Evolutionary conservation across 2,888 invertebrate genomes (phyloP).

Genomic region (Argyra leucocephala): DNA sequence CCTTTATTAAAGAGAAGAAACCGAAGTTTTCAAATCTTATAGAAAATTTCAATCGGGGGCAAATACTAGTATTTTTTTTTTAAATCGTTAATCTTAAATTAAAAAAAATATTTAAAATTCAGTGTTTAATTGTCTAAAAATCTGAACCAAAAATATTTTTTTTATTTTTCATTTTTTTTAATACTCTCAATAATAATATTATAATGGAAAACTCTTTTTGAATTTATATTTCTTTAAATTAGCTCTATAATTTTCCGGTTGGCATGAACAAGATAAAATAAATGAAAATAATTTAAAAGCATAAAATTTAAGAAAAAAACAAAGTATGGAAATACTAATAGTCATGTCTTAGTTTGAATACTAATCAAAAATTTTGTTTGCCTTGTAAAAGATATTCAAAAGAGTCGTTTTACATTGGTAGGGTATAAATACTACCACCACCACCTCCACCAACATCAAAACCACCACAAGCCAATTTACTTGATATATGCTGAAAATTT

Average conservation of each 20-base stretch:
- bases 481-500: neutral
- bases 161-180: no score
- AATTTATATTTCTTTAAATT: neutral
- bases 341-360: neutral
- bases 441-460: neutral
- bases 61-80: no score
- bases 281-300: neutral
- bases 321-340: neutral
- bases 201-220: neutral
- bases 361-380: neutral
- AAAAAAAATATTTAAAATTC: no score
- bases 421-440: neutral
- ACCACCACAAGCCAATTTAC: neutral
- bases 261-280: neutral
- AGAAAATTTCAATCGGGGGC: no score
- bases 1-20: no score
- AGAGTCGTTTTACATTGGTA: no score
- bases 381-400: no score
- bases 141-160: no score
- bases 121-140: no score
- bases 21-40: no score
- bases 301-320: neutral
- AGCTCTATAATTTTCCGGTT: neutral
- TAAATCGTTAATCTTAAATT: no score
- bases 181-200: no score